Conservation (phyloP, 2,797 vertebrate genomes). For the Aphelocoma californica region DNA sequence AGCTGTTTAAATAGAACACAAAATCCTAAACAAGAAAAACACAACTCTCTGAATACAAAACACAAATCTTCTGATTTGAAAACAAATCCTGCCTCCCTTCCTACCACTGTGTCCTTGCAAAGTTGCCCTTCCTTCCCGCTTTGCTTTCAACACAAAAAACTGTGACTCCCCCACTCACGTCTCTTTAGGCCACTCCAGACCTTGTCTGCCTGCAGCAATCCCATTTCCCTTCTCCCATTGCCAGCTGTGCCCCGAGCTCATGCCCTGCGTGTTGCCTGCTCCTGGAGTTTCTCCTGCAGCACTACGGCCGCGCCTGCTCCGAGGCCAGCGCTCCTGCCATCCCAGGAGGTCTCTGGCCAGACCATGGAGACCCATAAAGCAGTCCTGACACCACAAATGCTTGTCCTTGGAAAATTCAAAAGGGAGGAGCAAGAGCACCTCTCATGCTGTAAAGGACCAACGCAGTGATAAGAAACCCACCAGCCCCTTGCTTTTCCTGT, state of each 20-base stretch:
- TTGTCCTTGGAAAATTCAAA: background rate
- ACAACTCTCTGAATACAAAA: background rate
- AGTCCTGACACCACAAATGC: background rate
- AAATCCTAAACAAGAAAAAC: background rate
- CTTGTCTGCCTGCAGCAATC: background rate
- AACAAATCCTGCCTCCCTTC: background rate
- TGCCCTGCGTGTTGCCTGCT: background rate
- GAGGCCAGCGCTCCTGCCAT: accelerated
- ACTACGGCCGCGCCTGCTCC: background rate
- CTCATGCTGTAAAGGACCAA: background rate
- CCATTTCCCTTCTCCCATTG: background rate
- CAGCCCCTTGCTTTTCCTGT: background rate
- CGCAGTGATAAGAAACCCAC: background rate
- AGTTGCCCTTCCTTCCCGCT: background rate
- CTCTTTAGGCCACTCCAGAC: background rate
- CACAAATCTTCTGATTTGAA: background rate
- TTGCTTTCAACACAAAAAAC: no score
- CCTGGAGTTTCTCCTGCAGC: background rate
- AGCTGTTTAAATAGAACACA: background rate
- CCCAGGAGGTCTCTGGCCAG: background rate
- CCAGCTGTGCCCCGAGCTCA: accelerated
- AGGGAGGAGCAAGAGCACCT: background rate
- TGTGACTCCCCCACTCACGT: accelerated
- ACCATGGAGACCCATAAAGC: background rate
- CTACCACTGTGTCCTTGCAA: background rate